Conservation (phyloP, 1,140 invertebrate genomes). For the Samia ricini region DNA sequence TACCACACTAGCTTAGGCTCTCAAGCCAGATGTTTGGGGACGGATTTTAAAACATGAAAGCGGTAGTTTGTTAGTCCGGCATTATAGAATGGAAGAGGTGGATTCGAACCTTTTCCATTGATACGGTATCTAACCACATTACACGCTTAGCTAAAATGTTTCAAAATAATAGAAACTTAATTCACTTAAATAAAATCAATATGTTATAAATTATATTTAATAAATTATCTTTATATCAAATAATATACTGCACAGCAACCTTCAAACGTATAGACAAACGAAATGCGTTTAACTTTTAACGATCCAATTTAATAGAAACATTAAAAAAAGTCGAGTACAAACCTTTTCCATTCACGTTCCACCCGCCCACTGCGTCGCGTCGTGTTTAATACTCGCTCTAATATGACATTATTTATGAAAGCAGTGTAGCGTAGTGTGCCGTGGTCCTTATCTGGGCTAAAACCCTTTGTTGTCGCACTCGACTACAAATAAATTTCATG, state of each 20-base stretch:
- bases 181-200: too few relatives aligned
- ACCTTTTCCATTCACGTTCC: background rate
- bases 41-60: too few relatives aligned
- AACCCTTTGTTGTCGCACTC: slow-evolving; percentile 33
- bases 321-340: background rate
- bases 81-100: too few relatives aligned
- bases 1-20: too few relatives aligned
- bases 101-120: too few relatives aligned
- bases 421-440: slow-evolving; percentile 25
- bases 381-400: slow-evolving; percentile 36
- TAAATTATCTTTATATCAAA: background rate
- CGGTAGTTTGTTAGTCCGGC: too few relatives aligned
- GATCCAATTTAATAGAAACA: background rate
- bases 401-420: slow-evolving; percentile 56
- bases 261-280: background rate
- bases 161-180: too few relatives aligned
- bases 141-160: too few relatives aligned
- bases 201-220: too few relatives aligned
- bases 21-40: too few relatives aligned
- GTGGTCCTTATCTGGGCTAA: slow-evolving; percentile 41
- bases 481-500: slow-evolving; percentile 36
- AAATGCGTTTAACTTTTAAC: background rate
- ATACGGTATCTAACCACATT: too few relatives aligned
- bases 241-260: background rate
- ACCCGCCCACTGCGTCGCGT: background rate